Base-by-base conservation (phyloP, 2,113 vertebrate genomes). In the Pithys albifrons region DNA sequence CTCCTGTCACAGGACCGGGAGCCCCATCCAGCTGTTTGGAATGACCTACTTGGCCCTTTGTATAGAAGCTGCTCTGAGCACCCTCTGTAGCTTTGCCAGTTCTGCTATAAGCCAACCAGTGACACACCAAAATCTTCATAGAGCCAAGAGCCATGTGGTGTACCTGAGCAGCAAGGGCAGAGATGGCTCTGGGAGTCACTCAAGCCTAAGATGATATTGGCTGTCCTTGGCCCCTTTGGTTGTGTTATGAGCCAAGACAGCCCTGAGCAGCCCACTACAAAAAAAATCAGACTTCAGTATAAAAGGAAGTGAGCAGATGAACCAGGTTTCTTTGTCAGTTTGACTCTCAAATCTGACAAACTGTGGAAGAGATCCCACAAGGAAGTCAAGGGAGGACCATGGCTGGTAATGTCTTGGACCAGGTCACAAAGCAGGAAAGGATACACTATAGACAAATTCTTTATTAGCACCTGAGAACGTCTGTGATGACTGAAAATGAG, bases 291-390 rank as follows among this genome's bases (percentile, higher is more conserved):
- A 18, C 23, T 88, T 76, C 28, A 46, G 49, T 55, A 71, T 19
- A 88, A 41, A 39, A 54, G 12, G 9, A 6, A 6, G 14, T 9
- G 7, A 72, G 35, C 24, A 72, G 19, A 41, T 0, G 0, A 33
- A 29, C 23, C 20, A 35, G 25, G 17, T 6, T 69, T 73, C 18
- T 69, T 91, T 45, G 11, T 31, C 25, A 10, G 89, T 81, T n/a
- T 37, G 14, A 59, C n/a, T 75, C 61, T 82, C n/a, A 88, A 4
- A 61, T 70, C 52, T 28, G 24, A 16, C 17, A 41, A 19, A 58
- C 14, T 67, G 41, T n/a, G 52, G 54, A 84, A 89, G 12, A 87
- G 6, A 23, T 2, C 0, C 10, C 10, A 3, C 19, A 28, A 17
- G 25, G 17, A 82, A 88, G 33, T 31, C 28, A 54, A 57, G 29